Conservation (phyloP, 2,888 invertebrate species). For the Seira ritae region DNA sequence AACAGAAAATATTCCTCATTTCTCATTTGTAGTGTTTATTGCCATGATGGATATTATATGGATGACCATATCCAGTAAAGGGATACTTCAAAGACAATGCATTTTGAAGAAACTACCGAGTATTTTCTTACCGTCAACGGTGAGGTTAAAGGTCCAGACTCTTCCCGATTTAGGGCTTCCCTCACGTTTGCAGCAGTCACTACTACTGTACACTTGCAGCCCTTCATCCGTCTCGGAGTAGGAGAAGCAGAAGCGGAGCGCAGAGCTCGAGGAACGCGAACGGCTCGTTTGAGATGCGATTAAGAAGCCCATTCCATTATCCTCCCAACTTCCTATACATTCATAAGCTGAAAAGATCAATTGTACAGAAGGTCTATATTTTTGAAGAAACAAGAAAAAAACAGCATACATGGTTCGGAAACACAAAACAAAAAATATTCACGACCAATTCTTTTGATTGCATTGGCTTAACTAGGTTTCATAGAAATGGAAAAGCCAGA, state of each 20-base stretch:
- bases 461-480: too few relatives aligned
- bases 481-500: too few relatives aligned
- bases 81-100: slow-evolving; percentile 65
- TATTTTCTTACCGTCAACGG: slow-evolving; percentile 80
- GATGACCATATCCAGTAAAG: background rate
- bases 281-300: slow-evolving; percentile 81
- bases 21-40: too few relatives aligned
- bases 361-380: too few relatives aligned
- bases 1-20: too few relatives aligned
- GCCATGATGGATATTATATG: too few relatives aligned
- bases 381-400: too few relatives aligned
- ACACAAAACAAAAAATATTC: too few relatives aligned
- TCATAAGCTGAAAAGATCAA: slow-evolving; percentile 79
- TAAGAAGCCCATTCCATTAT: slow-evolving; percentile 80
- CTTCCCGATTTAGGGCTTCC: slow-evolving; percentile 79
- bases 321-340: slow-evolving; percentile 86
- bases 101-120: slow-evolving; percentile 37
- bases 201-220: slow-evolving; percentile 69
- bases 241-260: slow-evolving; percentile 81
- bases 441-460: too few relatives aligned
- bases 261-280: slow-evolving; percentile 78
- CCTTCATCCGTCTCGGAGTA: slow-evolving; percentile 76
- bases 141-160: slow-evolving; percentile 82
- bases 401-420: too few relatives aligned
- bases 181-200: slow-evolving; percentile 80